Evolutionary conservation across 2,113 vertebrate species (phyloP).

Genomic region (Lamprotornis superbus): DNA sequence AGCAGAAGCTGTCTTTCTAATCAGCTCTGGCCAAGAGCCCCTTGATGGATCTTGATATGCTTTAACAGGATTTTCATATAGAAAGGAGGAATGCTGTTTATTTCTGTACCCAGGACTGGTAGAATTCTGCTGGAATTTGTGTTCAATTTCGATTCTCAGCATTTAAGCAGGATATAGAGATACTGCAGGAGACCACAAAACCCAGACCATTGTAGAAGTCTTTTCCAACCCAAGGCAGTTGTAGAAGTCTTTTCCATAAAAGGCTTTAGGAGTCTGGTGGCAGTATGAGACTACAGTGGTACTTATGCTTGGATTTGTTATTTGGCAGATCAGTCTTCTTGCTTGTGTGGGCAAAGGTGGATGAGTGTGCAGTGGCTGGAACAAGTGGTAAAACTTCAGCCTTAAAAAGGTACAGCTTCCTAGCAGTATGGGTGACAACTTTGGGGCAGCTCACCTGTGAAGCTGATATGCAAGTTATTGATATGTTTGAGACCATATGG

Average conservation of each 20-base stretch:
- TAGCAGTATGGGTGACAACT: background rate
- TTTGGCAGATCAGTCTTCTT: background rate
- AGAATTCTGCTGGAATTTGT: background rate
- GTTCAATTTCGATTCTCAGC: background rate
- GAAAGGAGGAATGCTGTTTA: constrained; percentile 15
- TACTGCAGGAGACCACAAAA: background rate
- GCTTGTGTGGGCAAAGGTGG: background rate
- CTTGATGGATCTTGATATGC: background rate
- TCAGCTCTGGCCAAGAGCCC: constrained; percentile 8
- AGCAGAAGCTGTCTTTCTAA: constrained; percentile 21
- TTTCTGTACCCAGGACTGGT: background rate
- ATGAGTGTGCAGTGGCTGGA: background rate
- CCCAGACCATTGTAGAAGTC: background rate
- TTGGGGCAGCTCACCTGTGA: background rate
- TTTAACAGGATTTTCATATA: background rate
- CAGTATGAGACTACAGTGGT: background rate
- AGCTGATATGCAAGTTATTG: background rate
- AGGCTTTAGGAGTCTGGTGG: background rate
- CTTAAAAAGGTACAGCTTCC: background rate
- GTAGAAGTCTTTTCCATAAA: background rate
- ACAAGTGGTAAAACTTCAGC: background rate
- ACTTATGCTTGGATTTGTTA: background rate
- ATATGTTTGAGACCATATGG: background rate
- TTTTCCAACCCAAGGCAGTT: background rate
- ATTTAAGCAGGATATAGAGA: background rate